Evolutionary conservation across 2,888 invertebrate genomes (phyloP), one percentile per base, ranked within the genome.

Genomic region (Brenthis hecate): DNA sequence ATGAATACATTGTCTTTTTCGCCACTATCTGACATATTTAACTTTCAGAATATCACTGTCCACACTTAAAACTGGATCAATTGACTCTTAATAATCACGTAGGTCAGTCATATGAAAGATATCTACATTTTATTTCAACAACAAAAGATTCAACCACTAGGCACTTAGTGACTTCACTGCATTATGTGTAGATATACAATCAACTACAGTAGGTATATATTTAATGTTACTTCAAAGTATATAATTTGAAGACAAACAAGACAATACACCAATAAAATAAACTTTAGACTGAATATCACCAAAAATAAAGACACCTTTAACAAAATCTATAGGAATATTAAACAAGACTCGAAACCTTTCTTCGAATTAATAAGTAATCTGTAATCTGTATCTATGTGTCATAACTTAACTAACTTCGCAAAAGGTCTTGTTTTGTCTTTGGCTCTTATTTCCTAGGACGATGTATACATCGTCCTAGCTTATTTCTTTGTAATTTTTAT

Each of bases 1-100:
- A 78, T 76, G 74, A 75, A 80, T 71, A 78, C 87, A 88, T 84
- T 75, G 78, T 85, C 75, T 75, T 50, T 32, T 73, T 68, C 75
- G 79, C 74, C 72, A 77, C 80, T 83, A 83, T 81, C 81, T 86
- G 82, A 82, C 82, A 75, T 80, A 85, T 79, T 81, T 77, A 71
- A 80, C 77, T 80, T 76, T 69, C 81, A 77, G 66, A 77, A 76
- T 78, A 80, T 76, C 85, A 85, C 84, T 78, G 77, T 85, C 73
- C 56, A 60, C 23, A 23, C 13, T 23, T 32, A 14, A 32, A 55
- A 14, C n/a, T 53, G 11, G 28, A 16, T 51, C 14, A 53, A 62
- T 43, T 16, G 32, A 71, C 14, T 62, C 54, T 57, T 43, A 66
- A 61, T n/a, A 48, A 55, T 50, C 60, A 43, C 28, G 13, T 60